Conservation (phyloP, 2,888 invertebrate genomes). For the Hipparchia semele region DNA sequence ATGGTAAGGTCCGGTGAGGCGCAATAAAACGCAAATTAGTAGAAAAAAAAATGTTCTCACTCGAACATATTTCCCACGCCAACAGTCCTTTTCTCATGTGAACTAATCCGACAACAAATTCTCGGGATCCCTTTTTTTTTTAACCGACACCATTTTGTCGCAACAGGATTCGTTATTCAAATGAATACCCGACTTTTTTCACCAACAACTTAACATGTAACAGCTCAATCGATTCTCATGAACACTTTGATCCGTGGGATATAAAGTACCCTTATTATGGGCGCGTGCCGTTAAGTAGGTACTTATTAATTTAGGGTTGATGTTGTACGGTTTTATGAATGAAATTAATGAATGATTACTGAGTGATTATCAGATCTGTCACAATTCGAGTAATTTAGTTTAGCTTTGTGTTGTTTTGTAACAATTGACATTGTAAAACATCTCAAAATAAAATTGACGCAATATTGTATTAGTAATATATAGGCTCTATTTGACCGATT, state of each 20-base stretch:
- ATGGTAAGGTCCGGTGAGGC: no score
- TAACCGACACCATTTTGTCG: conserved; percentile 1
- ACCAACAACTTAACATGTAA: conserved; percentile 13
- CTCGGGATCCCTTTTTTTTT: conserved; percentile 15
- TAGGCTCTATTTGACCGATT: no score
- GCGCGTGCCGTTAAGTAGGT: conserved; percentile 32
- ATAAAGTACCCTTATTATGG: conserved; percentile 25
- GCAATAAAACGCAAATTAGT: no score
- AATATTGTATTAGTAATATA: no score
- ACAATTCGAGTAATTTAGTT: no score
- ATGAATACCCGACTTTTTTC: background rate
- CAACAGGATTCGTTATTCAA: conserved; percentile 12
- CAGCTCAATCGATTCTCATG: conserved; percentile 30
- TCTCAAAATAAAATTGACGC: no score
- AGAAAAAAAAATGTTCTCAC: conserved; percentile 10
- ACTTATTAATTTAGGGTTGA: conserved; percentile 6
- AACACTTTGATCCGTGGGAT: conserved; percentile 33
- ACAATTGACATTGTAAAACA: no score
- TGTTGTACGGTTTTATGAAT: background rate
- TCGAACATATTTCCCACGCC: conserved; percentile 15
- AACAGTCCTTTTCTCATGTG: conserved; percentile 10
- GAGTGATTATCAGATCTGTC: no score
- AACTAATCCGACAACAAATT: conserved; percentile 8
- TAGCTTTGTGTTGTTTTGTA: no score
- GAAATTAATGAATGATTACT: background rate